Percentiles rank a stretch among this genome's conserved stretches.
These are phyloP conservation scores for Falco punctatus DNA, from an alignment of 2,113 vertebrate genomes.

Conservation along the genomic window DNA sequence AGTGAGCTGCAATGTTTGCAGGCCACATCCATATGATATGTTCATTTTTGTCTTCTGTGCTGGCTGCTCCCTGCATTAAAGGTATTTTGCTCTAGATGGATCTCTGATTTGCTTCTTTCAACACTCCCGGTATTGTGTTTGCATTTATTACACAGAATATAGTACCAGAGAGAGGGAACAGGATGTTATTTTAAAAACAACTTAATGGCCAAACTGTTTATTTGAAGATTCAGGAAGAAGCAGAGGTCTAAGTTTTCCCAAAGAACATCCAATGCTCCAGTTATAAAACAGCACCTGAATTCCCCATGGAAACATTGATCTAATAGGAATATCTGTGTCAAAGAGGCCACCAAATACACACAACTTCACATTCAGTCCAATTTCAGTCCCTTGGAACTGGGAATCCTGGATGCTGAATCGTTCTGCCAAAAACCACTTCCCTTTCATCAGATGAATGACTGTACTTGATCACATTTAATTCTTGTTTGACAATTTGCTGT, in stretches of 20 bases:
- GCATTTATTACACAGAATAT: neutral
- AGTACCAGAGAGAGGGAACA: neutral
- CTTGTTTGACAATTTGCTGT: neutral
- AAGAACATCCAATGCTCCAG: neutral
- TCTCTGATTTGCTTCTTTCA: neutral
- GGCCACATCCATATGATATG: rapidly evolving
- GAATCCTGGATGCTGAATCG: neutral
- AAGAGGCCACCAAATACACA: neutral
- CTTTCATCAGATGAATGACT: neutral
- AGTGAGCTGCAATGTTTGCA: neutral
- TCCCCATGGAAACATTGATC: neutral
- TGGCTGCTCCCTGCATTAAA: neutral
- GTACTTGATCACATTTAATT: neutral
- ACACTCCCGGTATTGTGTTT: neutral
- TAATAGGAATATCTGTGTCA: neutral
- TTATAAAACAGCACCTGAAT: neutral
- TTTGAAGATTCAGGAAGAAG: neutral
- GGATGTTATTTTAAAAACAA: neutral
- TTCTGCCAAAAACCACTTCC: neutral
- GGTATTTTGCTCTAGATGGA: neutral
- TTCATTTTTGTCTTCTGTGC: neutral
- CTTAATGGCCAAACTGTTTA: neutral
- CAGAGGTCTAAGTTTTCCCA: neutral
- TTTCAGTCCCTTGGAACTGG: neutral
- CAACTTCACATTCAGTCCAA: neutral